Base-by-base conservation (phyloP, 1,140 invertebrate genomes). In the Latrodectus geometricus region DNA sequence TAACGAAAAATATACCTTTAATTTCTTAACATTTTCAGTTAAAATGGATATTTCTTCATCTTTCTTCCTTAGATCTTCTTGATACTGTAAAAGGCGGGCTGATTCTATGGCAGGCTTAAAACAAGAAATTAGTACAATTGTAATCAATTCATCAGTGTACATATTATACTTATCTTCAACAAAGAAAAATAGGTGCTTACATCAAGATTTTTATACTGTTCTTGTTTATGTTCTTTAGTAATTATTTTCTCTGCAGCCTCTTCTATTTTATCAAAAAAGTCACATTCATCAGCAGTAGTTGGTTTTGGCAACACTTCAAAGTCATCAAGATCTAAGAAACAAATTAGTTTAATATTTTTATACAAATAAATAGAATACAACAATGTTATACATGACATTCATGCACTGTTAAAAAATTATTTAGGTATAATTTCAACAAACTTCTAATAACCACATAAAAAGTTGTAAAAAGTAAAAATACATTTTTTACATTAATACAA, bases 191-290 rank as follows among this genome's bases (percentile, higher is more conserved):
- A 61, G 9, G 49, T 61, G 66, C 73, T 80, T 66, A 70, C 86
- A 21, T 88, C 87, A 83, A 90, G 89, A 88, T 89, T 90, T 89
- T 93, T 88, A 92, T 90, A 89, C 90, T 92, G 88, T 92, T 93
- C 90, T 92, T 91, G 94, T 66, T 94, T 93, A 91, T 94, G 94
- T 88, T 94, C 94, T 90, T 93, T 94, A 65, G 92, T 91, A 23
- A 95, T 90, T 88, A 94, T 94, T 90, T 93, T 92, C 89, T 93
- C 93, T 0, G 93, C 93, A 88, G 94, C 94, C 90, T 93, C 92
- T 68, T 94, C 92, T 52, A 95, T 91, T 89, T 93, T 93, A 79
- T 95, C 93, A 90, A 95, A 95, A 89, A 95, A 95, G 88, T 93
- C 91, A 15, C 87, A 87, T 82, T 90, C 90, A 87, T 90, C 89